Base-by-base conservation (phyloP, 64 coral and sea anemone species). In the Montipora capricornis region DNA sequence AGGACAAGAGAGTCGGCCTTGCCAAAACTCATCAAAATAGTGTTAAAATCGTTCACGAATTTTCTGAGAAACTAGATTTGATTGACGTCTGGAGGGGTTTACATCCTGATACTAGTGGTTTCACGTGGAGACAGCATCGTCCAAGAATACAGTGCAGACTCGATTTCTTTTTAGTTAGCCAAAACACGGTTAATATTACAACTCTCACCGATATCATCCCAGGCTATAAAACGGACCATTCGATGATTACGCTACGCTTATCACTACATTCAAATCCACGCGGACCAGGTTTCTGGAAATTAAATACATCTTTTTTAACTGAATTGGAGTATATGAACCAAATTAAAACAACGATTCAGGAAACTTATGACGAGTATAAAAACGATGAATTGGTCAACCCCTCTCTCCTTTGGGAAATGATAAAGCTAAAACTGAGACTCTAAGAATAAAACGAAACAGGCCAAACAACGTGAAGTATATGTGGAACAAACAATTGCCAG, bases 31-130 rank as follows among this genome's bases (percentile, higher is more conserved):
- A 64, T 64, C 10, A 64, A 64, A 64, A 64, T 15, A 64, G 60
- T 64, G 60, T 64, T 64, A 64, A 64, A 64, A 64, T 64, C 60
- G 60, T 64, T 70, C 83, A 87, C 9, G 8, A 87, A 46, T 87
- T 87, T 49, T 71, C 37, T 44, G 83, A 87, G 24, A 68, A 87
- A 50, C 47, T 69, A 47, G 83, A 87, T 20, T 49, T 87, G 46
- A 46, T 87, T 8, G 80, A 64, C 14, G 14, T 64, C 14, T 64
- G 60, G 60, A 64, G 60, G 60, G 60, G 1, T 17, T 64, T 64
- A 50, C 64, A 87, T 48, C 83, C 83, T 46, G 66, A 87, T 8
- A 19, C 19, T 70, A 49, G 12, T 70, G n/a, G 83, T 47, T 87
- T 87, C n/a, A 87, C 66, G 16, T 87, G 83, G 83, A 47, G 77